These are phyloP conservation scores for Syngnathus scovelli DNA, from an alignment of 2,113 vertebrate species.

Conservation along the genomic window DNA sequence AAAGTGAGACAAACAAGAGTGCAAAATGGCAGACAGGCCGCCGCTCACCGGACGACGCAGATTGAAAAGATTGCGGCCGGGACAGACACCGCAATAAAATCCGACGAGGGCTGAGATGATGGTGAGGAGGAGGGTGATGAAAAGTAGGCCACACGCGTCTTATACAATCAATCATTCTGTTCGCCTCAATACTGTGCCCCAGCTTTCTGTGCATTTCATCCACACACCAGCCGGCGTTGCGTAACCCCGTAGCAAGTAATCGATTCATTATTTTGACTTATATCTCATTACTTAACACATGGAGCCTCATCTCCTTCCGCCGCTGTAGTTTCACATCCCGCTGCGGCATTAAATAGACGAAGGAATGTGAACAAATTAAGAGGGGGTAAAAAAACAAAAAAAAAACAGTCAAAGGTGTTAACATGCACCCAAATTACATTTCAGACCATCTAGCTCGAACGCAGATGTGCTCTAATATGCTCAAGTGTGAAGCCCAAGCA, in stretches of 20 bases:
- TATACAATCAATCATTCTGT: conserved; percentile 60
- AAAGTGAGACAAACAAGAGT: conserved; percentile 25
- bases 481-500: background rate
- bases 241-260: background rate
- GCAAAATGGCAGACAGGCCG: conserved; percentile 7
- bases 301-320: background rate
- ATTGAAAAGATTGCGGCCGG: conserved; percentile 31
- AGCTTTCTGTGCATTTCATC: conserved; percentile 38
- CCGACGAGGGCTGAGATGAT: conserved; percentile 32
- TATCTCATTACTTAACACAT: conserved; percentile 5
- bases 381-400: background rate
- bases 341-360: background rate
- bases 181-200: conserved; percentile 53
- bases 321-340: background rate
- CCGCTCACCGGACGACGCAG: conserved; percentile 32
- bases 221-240: conserved; percentile 8
- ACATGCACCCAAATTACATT: background rate
- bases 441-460: background rate
- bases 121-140: conserved; percentile 37
- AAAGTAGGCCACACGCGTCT: conserved; percentile 48
- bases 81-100: conserved; percentile 20
- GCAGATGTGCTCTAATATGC: background rate
- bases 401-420: background rate
- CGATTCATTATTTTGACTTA: conserved; percentile 1
- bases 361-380: background rate